These are phyloP conservation scores for Lasioglossum vierecki DNA, from an alignment of 2,888 invertebrate genomes.

Conservation along the genomic window DNA sequence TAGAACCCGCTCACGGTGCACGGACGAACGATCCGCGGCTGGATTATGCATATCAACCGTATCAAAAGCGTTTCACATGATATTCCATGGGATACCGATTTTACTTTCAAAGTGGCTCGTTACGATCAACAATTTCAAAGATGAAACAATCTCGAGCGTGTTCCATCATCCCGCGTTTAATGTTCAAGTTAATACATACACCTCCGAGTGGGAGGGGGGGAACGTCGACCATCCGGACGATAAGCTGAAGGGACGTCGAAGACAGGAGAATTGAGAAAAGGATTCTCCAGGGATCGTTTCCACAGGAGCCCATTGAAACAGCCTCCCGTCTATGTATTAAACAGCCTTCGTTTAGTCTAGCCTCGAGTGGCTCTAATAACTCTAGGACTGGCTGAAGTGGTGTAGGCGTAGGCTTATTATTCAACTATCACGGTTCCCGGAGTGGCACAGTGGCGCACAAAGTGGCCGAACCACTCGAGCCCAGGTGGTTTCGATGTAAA, in stretches of 20 bases:
- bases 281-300: neutral
- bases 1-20: neutral
- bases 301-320: neutral
- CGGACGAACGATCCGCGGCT: slow-evolving; percentile 8
- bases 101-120: slow-evolving; percentile 43
- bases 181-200: too few relatives aligned
- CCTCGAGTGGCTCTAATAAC: slow-evolving; percentile 45
- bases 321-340: neutral
- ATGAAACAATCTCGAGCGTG: slow-evolving; percentile 17
- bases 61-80: slow-evolving; percentile 32
- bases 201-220: too few relatives aligned
- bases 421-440: slow-evolving; percentile 39
- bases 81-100: slow-evolving; percentile 36
- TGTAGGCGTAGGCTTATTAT: slow-evolving; percentile 41
- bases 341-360: slow-evolving; percentile 34
- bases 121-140: slow-evolving; percentile 24
- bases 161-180: neutral
- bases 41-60: slow-evolving; percentile 36
- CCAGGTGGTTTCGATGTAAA: slow-evolving; percentile 20
- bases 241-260: too few relatives aligned
- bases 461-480: slow-evolving; percentile 36
- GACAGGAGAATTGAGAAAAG: neutral
- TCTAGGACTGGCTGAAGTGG: slow-evolving; percentile 36
- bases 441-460: slow-evolving; percentile 32
- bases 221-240: too few relatives aligned